Percentiles rank a stretch among this genome's conserved stretches.
Evolutionary conservation across 2,797 vertebrate species (phyloP).

Genomic region (Pristis pectinata): DNA sequence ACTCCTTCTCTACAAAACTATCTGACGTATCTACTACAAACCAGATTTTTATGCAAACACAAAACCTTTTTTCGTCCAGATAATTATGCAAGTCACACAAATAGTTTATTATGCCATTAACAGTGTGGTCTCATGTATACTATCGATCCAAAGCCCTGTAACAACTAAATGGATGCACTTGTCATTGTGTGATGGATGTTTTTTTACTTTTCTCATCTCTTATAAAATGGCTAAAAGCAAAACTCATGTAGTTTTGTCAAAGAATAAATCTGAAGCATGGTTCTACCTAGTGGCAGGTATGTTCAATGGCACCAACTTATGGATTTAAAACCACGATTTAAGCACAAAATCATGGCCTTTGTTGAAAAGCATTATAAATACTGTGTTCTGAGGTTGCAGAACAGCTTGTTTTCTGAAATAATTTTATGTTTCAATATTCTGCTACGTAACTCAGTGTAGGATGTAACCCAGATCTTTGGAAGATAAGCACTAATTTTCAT

Average conservation of each 20-base stretch:
- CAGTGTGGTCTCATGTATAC: background rate
- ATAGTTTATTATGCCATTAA: constrained; percentile 19
- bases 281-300: background rate
- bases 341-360: background rate
- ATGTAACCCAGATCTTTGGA: background rate
- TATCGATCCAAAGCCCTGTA: background rate
- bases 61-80: too few species aligned
- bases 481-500: constrained; percentile 35
- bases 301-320: background rate
- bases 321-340: background rate
- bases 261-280: background rate
- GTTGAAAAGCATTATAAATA: background rate
- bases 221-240: constrained; percentile 12
- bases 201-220: background rate
- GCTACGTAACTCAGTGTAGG: background rate
- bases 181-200: constrained; percentile 34
- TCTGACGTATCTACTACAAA: background rate
- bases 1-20: background rate
- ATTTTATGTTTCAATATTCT: background rate
- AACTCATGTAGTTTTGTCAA: background rate
- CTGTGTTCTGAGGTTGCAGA: too few species aligned
- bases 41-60: background rate
- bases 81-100: background rate
- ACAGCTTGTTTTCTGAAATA: background rate
- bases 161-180: constrained; percentile 27